Base-by-base conservation (phyloP, 2,888 invertebrate genomes). In the Drosophila paranaensis region DNA sequence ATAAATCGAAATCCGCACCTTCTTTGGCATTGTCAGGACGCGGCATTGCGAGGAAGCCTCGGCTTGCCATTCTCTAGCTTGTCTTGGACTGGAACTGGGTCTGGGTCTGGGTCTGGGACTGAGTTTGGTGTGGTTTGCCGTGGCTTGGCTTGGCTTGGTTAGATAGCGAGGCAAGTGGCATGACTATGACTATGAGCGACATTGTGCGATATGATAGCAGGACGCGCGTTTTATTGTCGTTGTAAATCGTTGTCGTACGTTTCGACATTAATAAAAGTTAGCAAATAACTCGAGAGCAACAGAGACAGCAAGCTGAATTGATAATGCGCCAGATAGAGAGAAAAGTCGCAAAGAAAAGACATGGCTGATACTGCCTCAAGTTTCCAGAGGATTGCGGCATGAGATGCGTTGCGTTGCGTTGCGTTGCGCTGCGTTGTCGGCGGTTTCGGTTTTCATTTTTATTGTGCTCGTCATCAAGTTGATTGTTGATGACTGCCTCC, bases 1-100 rank as follows among this genome's bases (percentile, higher is more conserved):
- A 86, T 88, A 88, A 86, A 86, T 86, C 89, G 86, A 89, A 88
- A 86, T 86, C 89, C 82, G 86, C 89, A 86, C 86, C 86, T 86
- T 86, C 88, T 76, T 80, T 81, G 85, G 69, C 84, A 84, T 83
- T 85, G 89, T 89, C 67, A 86, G 88, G 83, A 82, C 62, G 71
- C 75, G 45, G 61, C 67, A 69, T 46, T 62, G 67, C 70, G 63
- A 71, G 86, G 75, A 75, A 73, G 85, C 69, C 71, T 63, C 55
- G 30, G 58, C 50, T 70, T 67, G 74, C 61, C 60, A 40, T 56
- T 35, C 56, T 45, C 66, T 67, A 62, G 64, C 64, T 71, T 58
- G 76, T 9, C 14, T 37, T 53, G 53, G 60, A 3, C 30, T 20
- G 20, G 20, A 20, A 20, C 20, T 20, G 20, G 20, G 20, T 9